Conservation (phyloP, 2,113 vertebrate genomes). For the Craseonycteris thonglongyai region DNA sequence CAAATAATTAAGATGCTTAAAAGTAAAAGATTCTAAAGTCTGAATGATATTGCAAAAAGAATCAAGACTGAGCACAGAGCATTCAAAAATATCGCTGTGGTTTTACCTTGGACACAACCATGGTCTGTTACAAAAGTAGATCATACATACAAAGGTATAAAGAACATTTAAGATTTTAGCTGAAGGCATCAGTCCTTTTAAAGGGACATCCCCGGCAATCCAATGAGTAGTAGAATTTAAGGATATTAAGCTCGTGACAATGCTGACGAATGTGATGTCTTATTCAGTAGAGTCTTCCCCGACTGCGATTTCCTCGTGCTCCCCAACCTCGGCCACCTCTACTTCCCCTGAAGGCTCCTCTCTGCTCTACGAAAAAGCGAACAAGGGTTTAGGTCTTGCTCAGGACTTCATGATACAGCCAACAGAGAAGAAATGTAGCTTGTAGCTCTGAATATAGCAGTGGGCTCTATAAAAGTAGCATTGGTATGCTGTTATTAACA, state of each 20-base stretch:
- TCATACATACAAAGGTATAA: constrained; percentile 89
- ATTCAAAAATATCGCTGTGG: constrained; percentile 84
- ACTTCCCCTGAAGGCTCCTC: constrained; percentile 91
- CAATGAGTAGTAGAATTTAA: constrained; percentile 72
- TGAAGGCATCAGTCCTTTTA: constrained; percentile 83
- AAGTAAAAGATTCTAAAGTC: constrained; percentile 72
- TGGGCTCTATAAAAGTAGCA: not conserved
- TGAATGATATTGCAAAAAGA: constrained; percentile 78
- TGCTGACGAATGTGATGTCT: constrained; percentile 46
- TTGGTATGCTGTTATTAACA: not conserved
- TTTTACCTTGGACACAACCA: constrained; percentile 81
- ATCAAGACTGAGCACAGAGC: constrained; percentile 78
- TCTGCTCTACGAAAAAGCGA: constrained; percentile 87
- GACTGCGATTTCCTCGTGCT: constrained; percentile 91
- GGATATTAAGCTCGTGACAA: constrained; percentile 64
- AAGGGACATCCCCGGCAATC: constrained; percentile 78
- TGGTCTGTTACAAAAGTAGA: constrained; percentile 87
- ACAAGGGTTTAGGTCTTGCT: constrained; percentile 58
- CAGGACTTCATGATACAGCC: not conserved
- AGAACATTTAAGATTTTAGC: constrained; percentile 83
- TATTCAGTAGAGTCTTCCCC: constrained; percentile 93
- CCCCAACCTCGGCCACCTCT: constrained; percentile 91
- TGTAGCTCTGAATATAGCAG: not conserved
- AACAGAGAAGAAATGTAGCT: not conserved
- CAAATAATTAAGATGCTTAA: constrained; percentile 73